Base-by-base conservation (phyloP, 1,140 invertebrate species). In the Dinoponera quadriceps region DNA sequence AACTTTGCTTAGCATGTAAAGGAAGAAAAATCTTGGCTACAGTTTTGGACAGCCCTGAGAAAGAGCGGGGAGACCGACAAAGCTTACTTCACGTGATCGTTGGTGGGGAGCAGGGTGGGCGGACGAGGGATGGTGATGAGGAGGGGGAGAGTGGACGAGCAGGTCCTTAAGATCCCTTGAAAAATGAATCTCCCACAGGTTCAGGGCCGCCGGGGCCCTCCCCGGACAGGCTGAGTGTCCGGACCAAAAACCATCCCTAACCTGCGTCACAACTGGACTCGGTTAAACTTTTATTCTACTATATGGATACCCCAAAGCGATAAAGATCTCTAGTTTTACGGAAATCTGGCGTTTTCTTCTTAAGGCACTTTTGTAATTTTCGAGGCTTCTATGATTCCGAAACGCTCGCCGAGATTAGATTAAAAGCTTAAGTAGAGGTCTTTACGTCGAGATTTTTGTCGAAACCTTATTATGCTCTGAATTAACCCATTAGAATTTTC, bases 121-220 rank as follows among this genome's bases (percentile, higher is more conserved):
- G 75, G 20, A 27, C 44, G 66, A 57, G 49, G 72, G 54, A 54
- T n/a, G 9, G 22, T 54, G 29, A n/a, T 29, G 16, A 14, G 22
- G 3, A 27, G 63, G 59, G 38, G 22, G 54, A 82, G 78, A 90
- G 78, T 65, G 87, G 72, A 88, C 87, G 69, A 90, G 80, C 86
- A 90, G 90, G 89, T 90, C 90, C 90, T 90, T 90, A 90, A 78
- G 87, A 85, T 90, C 88, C 83, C 86, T 91, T 90, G 90, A 91
- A 90, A 90, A 91, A 91, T 91, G 90, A 91, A 90, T 91, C 90
- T 88, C 82, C 82, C 54, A 86, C 81, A 87, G 77, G 77, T 86
- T 84, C 86, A 89, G 89, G 85, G 78, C 71, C 83, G 66, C 22
- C 68, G n/a, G 74, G 57, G 14, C 62, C 72, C 72, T 5, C 38